Evolutionary conservation across 1,140 invertebrate genomes (phyloP).

Genomic region (Melanaphis sacchari): DNA sequence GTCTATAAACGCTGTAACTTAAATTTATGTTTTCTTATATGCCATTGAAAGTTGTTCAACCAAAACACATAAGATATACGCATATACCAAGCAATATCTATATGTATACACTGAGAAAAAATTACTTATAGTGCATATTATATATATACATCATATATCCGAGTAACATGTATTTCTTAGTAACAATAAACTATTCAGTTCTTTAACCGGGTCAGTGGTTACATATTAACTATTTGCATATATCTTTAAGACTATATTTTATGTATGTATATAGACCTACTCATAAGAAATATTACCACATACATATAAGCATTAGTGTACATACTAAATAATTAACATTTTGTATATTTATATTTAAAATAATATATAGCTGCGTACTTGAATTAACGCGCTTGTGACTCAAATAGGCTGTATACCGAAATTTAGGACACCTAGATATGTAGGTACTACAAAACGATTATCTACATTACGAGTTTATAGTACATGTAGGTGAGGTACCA

Average conservation of each 20-base stretch:
- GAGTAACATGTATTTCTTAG: not conserved
- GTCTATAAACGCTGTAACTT: not conserved
- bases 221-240: slow-evolving; percentile 11
- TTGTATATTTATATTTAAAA: not conserved
- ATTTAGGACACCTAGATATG: not conserved
- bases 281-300: not conserved
- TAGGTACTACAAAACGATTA: not conserved
- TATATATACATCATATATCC: not conserved
- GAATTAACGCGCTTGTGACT: not conserved
- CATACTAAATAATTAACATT: not conserved
- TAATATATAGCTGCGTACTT: not conserved
- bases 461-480: not conserved
- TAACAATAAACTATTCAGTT: slow-evolving; percentile 8
- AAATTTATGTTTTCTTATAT: not conserved
- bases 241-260: not conserved
- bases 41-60: not conserved
- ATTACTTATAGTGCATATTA: slow-evolving; percentile 9
- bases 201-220: slow-evolving; percentile 10
- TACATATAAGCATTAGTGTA: not conserved
- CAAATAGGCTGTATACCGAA: not conserved
- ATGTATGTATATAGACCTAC: not conserved
- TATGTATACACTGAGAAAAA: not conserved
- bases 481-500: not conserved
- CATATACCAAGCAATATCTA: not conserved
- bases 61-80: not conserved